Conservation (phyloP, 2,797 vertebrate species). For the Argyrosomus regius region DNA sequence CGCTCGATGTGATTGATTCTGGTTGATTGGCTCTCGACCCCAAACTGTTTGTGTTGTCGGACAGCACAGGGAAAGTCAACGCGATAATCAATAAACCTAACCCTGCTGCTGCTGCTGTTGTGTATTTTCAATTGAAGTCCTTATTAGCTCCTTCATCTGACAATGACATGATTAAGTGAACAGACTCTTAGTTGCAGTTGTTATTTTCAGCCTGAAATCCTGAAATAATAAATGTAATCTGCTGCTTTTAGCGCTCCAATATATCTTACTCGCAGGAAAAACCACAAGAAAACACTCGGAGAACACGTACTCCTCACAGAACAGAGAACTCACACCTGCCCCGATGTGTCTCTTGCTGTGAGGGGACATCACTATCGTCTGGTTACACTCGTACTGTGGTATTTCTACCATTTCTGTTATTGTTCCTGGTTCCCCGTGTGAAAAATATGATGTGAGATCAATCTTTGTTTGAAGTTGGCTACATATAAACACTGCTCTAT, state of each 20-base stretch:
- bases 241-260: not conserved
- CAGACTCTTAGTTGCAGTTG: not conserved
- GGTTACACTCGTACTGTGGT: not conserved
- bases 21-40: no score
- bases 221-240: not conserved
- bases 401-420: not conserved
- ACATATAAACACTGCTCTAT: slow-evolving; percentile 4
- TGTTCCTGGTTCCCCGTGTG: not conserved
- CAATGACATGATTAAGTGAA: not conserved
- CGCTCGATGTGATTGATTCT: no score
- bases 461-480: not conserved
- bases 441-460: not conserved
- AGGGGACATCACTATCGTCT: not conserved
- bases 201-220: not conserved
- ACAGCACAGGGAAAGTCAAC: no score
- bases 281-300: not conserved
- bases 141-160: not conserved
- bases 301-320: not conserved
- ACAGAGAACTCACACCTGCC: not conserved
- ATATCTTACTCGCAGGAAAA: not conserved
- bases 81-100: no score
- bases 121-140: not conserved
- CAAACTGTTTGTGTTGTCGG: no score
- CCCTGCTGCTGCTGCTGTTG: no score
- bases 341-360: not conserved